Conservation (phyloP, 2,797 vertebrate species). For the Anabacerthia variegaticeps region DNA sequence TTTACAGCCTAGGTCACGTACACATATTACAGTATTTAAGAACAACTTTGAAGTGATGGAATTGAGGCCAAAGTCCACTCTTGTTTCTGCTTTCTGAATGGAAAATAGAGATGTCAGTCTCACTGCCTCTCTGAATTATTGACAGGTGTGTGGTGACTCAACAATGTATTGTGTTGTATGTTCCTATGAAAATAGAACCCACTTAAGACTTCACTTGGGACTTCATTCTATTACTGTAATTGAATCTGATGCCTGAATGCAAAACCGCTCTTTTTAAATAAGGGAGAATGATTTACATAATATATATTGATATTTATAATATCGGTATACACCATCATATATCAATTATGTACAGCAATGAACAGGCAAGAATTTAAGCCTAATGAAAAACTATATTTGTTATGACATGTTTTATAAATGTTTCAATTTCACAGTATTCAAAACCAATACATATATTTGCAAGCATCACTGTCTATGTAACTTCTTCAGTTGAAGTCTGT, state of each 20-base stretch:
- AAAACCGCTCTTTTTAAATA: background rate
- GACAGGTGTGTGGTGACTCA: background rate
- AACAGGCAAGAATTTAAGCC: background rate
- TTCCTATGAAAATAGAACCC: background rate
- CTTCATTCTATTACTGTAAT: slow-evolving; percentile 13
- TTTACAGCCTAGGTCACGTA: background rate
- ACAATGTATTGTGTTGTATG: background rate
- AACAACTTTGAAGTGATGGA: background rate
- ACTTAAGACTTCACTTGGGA: slow-evolving; percentile 5
- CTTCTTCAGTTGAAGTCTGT: background rate
- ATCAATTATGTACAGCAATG: background rate
- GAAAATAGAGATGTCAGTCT: background rate
- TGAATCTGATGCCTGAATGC: slow-evolving; percentile 26
- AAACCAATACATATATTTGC: background rate
- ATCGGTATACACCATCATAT: background rate
- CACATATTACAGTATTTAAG: background rate
- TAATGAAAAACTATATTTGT: background rate
- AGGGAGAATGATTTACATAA: background rate
- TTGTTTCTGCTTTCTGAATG: slow-evolving; percentile 9
- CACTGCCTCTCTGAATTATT: background rate
- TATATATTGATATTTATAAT: background rate
- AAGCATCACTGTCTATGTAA: background rate
- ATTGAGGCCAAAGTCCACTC: background rate
- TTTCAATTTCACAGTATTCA: background rate
- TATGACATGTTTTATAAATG: background rate